phyloP scores from a whole-genome alignment of 2,888 invertebrate species.

The Steinernema hermaphroditum region DNA sequence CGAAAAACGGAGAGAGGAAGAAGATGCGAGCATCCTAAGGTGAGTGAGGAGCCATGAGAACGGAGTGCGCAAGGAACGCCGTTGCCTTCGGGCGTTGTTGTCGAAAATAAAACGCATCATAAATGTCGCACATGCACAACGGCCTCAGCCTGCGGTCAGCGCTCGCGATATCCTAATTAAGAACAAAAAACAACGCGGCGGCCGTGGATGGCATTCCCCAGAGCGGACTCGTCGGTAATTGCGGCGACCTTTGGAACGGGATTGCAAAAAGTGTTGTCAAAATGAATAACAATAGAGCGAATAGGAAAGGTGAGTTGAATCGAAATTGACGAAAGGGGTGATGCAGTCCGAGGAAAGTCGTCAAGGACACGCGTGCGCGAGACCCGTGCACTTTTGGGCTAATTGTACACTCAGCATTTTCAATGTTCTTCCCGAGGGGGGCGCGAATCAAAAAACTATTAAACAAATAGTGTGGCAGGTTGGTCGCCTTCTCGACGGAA shows the following conservation, averaged over 20 bases:
- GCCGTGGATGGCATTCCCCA: too few relatives aligned
- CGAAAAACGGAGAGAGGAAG: not conserved
- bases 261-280: conserved; percentile 22
- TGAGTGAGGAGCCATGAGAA: not conserved
- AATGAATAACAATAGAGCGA: conserved; percentile 1
- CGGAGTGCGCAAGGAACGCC: conserved; percentile 1
- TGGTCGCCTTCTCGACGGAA: too few relatives aligned
- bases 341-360: not conserved
- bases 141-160: too few relatives aligned
- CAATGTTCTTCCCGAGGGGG: conserved; percentile 1
- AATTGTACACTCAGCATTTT: conserved; percentile 14
- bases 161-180: too few relatives aligned
- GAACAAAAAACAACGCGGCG: too few relatives aligned
- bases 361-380: conserved; percentile 17
- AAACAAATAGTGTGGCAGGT: not conserved
- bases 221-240: too few relatives aligned
- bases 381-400: conserved; percentile 24
- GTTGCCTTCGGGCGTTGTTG: conserved; percentile 11
- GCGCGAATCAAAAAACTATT: not conserved
- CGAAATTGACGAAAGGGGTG: conserved; percentile 19
- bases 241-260: too few relatives aligned
- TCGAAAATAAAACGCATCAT: conserved; percentile 13
- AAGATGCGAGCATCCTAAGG: too few relatives aligned
- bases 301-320: conserved; percentile 13
- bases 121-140: too few relatives aligned